phyloP scores from a whole-genome alignment of 2,113 vertebrate species.

The Hydrochoerus hydrochaeris region DNA sequence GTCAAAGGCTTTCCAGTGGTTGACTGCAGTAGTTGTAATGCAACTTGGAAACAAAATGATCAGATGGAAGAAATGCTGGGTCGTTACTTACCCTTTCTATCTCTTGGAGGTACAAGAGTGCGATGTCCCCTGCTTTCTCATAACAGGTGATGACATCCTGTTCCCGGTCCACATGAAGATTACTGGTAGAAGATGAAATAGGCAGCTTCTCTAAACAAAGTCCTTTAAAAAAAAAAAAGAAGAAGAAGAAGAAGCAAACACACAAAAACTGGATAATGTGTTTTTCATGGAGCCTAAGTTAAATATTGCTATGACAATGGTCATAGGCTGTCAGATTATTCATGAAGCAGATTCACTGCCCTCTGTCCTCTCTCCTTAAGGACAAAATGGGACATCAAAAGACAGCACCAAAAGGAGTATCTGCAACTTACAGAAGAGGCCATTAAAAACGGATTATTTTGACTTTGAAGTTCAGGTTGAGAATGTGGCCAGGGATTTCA shows the following conservation, averaged over 20 bases:
- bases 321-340: neutral
- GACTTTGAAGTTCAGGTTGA: neutral
- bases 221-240: constrained; percentile 84
- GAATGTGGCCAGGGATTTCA: neutral
- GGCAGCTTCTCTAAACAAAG: constrained; percentile 97
- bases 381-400: neutral
- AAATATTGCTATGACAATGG: neutral
- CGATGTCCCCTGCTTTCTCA: constrained; percentile 98
- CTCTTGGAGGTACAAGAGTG: constrained; percentile 97
- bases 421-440: neutral
- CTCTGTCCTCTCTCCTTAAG: neutral
- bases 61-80: neutral
- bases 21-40: neutral
- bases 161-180: constrained; percentile 89
- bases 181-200: constrained; percentile 90
- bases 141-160: constrained; percentile 98
- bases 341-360: neutral
- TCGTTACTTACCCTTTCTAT: constrained; percentile 93
- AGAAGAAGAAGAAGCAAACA: constrained; percentile 19
- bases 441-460: too few relatives aligned
- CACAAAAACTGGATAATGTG: neutral
- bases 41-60: neutral
- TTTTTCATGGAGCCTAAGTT: neutral
- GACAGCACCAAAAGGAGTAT: neutral
- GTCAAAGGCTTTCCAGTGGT: neutral